phyloP scores from a whole-genome alignment of 2,797 vertebrate species.

The Leptatherina wallacei region DNA sequence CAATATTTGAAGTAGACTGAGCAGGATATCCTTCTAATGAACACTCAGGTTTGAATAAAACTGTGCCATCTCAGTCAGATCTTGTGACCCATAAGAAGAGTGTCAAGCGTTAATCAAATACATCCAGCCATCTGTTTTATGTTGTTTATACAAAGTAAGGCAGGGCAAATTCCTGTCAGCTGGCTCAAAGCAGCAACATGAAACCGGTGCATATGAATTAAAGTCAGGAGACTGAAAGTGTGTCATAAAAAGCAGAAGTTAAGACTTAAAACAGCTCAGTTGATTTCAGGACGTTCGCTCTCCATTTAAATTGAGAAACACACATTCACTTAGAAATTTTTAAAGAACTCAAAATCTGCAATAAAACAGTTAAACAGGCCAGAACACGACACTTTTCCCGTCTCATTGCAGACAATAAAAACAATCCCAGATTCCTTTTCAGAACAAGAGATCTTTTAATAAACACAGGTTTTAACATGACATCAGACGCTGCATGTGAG shows the following conservation, averaged over 20 bases:
- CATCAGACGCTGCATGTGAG: no score
- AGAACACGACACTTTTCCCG: no score
- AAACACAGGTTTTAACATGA: no score
- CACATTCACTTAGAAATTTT: no score
- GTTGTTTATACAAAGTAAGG: not conserved
- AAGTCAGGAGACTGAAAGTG: not conserved
- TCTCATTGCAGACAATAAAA: no score
- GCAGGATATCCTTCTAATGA: not conserved
- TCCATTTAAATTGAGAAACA: no score
- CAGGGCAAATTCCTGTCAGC: not conserved
- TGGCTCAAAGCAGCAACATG: not conserved
- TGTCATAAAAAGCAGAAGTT: not conserved
- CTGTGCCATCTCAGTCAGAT: not conserved
- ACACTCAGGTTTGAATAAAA: not conserved
- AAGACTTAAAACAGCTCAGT: not conserved
- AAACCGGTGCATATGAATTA: not conserved
- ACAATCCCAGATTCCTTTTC: no score
- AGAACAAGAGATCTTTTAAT: no score
- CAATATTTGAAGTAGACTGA: not conserved
- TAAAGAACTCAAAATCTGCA: no score
- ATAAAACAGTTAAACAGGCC: no score
- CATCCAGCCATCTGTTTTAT: not conserved
- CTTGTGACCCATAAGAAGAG: not conserved
- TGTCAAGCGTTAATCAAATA: not conserved
- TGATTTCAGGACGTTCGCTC: not conserved